Base-by-base conservation (phyloP, 2,888 invertebrate genomes). In the Meghimatium bilineatum region DNA sequence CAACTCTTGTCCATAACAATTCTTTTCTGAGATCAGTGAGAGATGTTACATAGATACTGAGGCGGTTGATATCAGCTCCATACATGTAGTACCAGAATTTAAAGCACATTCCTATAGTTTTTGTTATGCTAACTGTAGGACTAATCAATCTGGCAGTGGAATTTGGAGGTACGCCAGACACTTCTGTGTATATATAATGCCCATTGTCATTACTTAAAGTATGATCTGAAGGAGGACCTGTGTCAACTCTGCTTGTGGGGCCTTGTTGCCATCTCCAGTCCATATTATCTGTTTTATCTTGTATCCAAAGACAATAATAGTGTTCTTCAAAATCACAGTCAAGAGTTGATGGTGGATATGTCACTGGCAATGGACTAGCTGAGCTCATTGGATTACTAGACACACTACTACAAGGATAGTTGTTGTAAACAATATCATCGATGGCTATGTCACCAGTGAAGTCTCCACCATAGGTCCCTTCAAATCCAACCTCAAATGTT, bases 11-110 rank as follows among this genome's bases (percentile, higher is more conserved):
- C 91, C 91, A 91, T 23, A 87, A 29, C 66, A 82, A 67, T 14
- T 71, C 36, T 36, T 56, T 85, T 86, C 82, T 80, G 23, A 26
- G n/a, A 1, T 82, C n/a, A 52, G 34, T 32, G 36, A 32, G 49
- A 34, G 72, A 71, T 52, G 84, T 81, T 36, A 75, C 80, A 74
- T 89, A 89, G n/a, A 93, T 83, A 72, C 89, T 90, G 23, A 93
- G 84, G 3, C 87, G 87, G 86, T 91, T 91, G 34, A 92, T 89
- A 84, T 90, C 86, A 49, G 91, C 89, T 38, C 93, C 93, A 87
- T 91, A 92, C 92, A 93, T 93, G 86, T 91, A 91, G 87, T 92
- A 93, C 91, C 91, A 92, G 87, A 93, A 92, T 81, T 90, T 90
- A 71, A 93, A 88, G 80, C 93, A 93, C 34, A 88, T 86, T 5